phyloP scores from a whole-genome alignment of 2,113 vertebrate species.

The Aptenodytes patagonicus region DNA sequence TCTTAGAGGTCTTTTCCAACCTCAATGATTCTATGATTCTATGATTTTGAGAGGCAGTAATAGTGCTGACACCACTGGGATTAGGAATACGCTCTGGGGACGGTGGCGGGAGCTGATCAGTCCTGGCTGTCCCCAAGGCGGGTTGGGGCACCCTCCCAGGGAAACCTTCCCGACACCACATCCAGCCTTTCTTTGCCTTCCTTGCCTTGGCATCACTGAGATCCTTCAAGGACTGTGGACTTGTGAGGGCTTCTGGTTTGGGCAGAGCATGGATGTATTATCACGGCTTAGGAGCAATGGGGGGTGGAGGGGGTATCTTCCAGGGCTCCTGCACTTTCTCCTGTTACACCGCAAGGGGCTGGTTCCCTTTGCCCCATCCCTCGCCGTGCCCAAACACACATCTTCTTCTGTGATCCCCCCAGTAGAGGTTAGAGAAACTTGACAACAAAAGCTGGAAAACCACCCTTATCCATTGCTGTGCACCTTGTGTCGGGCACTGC shows the following conservation, averaged over 20 bases:
- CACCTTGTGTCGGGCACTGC: rapidly evolving
- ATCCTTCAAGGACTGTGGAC: background rate
- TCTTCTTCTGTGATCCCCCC: background rate
- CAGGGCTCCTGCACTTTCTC: background rate
- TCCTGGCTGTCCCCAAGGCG: background rate
- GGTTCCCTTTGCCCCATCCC: background rate
- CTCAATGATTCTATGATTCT: too few species aligned
- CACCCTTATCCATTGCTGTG: background rate
- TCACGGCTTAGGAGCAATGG: background rate
- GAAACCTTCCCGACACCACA: background rate
- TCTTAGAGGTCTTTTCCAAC: too few species aligned
- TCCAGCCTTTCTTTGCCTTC: background rate
- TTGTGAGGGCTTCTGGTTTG: background rate
- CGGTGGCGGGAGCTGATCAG: rapidly evolving
- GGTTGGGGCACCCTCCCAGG: background rate
- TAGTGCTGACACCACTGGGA: background rate
- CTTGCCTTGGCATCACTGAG: background rate
- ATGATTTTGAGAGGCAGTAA: background rate
- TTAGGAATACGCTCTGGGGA: background rate
- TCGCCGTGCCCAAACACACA: background rate
- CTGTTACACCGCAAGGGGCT: rapidly evolving
- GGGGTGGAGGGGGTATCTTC: background rate
- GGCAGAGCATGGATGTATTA: background rate
- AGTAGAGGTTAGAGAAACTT: background rate
- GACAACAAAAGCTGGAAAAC: background rate